Percentiles rank a stretch among this genome's conserved stretches.
phyloP scores from a whole-genome alignment of 2,888 invertebrate species.

The Trisateles emortualis region DNA sequence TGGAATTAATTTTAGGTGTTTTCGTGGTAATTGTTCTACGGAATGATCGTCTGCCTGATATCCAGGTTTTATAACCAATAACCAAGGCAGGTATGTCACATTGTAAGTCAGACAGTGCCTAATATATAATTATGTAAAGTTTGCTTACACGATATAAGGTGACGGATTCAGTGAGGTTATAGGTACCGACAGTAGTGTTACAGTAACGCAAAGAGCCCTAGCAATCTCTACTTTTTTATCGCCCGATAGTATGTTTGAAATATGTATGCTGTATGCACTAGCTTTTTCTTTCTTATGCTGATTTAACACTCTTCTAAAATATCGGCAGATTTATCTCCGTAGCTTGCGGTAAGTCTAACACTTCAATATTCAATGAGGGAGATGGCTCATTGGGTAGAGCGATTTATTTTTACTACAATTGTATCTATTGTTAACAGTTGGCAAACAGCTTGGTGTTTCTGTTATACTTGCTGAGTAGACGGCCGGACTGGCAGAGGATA shows the following conservation, averaged over 20 bases:
- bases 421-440: slow-evolving; percentile 79
- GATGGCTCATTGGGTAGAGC: background rate
- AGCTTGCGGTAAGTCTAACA: no score
- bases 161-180: background rate
- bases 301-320: no score
- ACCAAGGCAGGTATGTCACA: background rate
- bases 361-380: background rate
- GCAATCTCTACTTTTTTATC: no score
- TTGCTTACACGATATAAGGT: background rate
- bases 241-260: no score
- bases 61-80: background rate
- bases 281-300: no score
- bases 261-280: no score
- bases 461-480: slow-evolving; percentile 90
- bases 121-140: background rate
- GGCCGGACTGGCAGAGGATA: slow-evolving; percentile 89
- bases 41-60: background rate
- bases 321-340: background rate
- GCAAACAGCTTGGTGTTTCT: slow-evolving; percentile 94
- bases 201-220: no score
- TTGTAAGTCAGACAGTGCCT: background rate
- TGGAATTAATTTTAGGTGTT: slow-evolving; percentile 5
- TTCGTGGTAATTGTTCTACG: slow-evolving; percentile 3
- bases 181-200: background rate
- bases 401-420: background rate